phyloP scores from a whole-genome alignment of 2,797 vertebrate species.

The Gymnopithys bicolor region DNA sequence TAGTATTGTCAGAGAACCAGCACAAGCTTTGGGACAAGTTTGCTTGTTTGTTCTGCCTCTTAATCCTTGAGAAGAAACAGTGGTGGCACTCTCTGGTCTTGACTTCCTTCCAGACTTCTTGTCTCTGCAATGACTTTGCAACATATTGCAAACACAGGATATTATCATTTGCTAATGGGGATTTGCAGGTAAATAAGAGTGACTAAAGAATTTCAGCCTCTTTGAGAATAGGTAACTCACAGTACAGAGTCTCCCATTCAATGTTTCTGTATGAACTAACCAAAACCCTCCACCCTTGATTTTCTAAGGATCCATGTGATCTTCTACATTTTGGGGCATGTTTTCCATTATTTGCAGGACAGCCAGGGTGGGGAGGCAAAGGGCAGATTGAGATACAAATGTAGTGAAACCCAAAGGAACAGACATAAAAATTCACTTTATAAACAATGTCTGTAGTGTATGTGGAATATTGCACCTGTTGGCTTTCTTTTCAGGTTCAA shows the following conservation, averaged over 20 bases:
- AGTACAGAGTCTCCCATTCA: background rate
- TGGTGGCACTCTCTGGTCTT: background rate
- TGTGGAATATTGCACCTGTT: background rate
- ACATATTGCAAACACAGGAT: background rate
- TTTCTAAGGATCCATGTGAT: background rate
- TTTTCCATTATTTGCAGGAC: background rate
- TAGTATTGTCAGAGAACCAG: background rate
- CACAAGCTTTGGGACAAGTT: background rate
- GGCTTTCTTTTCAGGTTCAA: conserved; percentile 69
- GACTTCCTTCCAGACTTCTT: background rate
- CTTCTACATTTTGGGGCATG: background rate
- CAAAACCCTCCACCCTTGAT: background rate
- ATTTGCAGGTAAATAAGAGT: background rate
- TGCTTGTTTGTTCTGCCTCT: background rate
- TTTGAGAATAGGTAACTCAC: background rate
- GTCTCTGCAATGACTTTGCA: background rate
- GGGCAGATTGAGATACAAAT: background rate
- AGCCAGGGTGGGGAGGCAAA: background rate
- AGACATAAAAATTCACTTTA: background rate
- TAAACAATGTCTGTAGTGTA: background rate
- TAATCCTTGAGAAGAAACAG: background rate
- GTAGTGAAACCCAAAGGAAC: background rate
- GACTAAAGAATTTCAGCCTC: background rate
- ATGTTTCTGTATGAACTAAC: background rate
- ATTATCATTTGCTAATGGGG: background rate